Evolutionary conservation across 1,140 invertebrate species (phyloP).

Genomic region (Frieseomelitta varia): DNA sequence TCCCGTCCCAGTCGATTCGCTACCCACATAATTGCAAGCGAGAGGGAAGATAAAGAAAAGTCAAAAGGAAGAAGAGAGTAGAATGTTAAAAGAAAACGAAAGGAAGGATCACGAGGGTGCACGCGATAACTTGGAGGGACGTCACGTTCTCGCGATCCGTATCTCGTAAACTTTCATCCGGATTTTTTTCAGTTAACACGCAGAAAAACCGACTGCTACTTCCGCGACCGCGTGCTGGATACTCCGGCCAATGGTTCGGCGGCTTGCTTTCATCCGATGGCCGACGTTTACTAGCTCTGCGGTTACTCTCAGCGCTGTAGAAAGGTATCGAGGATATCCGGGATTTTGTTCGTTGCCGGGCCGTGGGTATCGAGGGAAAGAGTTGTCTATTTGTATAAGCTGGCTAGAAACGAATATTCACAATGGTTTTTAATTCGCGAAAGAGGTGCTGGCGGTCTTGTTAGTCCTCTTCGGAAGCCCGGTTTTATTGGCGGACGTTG

Average conservation of each 20-base stretch:
- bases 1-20: too few species aligned
- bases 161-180: slow-evolving; percentile 47
- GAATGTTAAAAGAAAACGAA: too few species aligned
- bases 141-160: slow-evolving; percentile 23
- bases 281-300: slow-evolving; percentile 2
- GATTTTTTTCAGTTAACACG: slow-evolving; percentile 46
- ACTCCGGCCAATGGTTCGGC: slow-evolving; percentile 2
- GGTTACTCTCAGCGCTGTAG: not conserved
- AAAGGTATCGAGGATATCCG: slow-evolving; percentile 17
- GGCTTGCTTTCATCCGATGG: slow-evolving; percentile 8
- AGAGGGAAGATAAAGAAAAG: not conserved
- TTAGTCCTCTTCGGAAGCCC: not conserved
- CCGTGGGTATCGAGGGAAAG: not conserved
- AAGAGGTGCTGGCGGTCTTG: not conserved
- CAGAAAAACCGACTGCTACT: slow-evolving; percentile 25
- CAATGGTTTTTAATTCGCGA: slow-evolving; percentile 26
- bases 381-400: slow-evolving; percentile 6
- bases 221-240: not conserved
- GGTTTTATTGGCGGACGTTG: slow-evolving; percentile 2
- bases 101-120: not conserved
- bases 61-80: not conserved
- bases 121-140: not conserved
- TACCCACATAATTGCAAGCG: not conserved
- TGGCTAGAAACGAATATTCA: slow-evolving; percentile 5
- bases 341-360: not conserved